Base-by-base conservation (phyloP, 2,888 invertebrate genomes). In the Dolichomitus sp. region DNA sequence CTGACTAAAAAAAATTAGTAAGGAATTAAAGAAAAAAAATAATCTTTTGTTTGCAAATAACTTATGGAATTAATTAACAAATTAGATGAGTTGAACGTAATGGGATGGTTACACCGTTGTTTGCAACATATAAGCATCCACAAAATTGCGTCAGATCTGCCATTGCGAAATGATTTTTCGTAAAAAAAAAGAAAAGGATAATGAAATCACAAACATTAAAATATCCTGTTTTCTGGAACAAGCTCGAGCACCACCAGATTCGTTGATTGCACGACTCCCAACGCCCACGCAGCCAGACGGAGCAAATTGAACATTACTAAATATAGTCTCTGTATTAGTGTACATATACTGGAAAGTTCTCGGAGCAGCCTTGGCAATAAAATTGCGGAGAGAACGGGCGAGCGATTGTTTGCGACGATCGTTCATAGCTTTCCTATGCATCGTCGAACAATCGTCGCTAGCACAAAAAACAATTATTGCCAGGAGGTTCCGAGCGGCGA, bases 241-340 rank as follows among this genome's bases (percentile, higher is more conserved):
- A 63, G 42, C 42, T 68, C 54, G 69, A 65, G 68, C 40, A 40
- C 63, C 80, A 73, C 76, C 61, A 30, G 80, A 69, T 77, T 66
- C 48, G 72, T 70, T 74, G 84, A 84, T 84, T 82, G 65, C 70
- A 63, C 80, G 70, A 75, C 45, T 57, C 63, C 33, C 52, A 59
- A 70, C 77, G 19, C 80, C 81, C 78, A 75, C 80, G 74, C 69
- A 66, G 59, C 69, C 78, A 84, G 84, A 84, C 80, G 17, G 50
- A 80, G 79, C 72, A 79, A 83, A 78, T 83, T 81, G 79, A 70
- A 81, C 76, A 84, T 78, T 81, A 81, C 81, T 86, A 83, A 81
- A 86, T 81, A 86, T 77, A 84, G 81, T 80, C 52, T 27, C 52
- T 17, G 77, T 30, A 52, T 73, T 52, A 33, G 72, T 72, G 54